These are phyloP conservation scores for Anastatus disparis DNA, from an alignment of 1,140 invertebrate genomes.

Conservation along the genomic window DNA sequence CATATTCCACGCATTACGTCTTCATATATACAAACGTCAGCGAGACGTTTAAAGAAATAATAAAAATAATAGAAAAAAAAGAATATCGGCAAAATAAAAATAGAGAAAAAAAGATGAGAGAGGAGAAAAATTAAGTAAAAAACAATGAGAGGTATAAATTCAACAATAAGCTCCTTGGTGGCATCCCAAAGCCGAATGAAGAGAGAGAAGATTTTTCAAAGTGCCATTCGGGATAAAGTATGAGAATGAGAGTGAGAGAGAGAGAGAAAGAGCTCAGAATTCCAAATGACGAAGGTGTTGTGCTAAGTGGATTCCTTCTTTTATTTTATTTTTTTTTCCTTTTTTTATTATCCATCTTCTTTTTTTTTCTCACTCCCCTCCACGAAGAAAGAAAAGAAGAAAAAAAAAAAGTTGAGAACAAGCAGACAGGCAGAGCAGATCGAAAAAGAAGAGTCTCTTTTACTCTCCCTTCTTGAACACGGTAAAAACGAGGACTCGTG, in stretches of 20 bases:
- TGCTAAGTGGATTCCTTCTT: slow-evolving; percentile 39
- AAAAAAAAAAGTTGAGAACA: slow-evolving; percentile 34
- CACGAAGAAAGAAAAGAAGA: not conserved
- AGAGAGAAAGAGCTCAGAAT: slow-evolving; percentile 15
- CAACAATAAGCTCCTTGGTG: slow-evolving; percentile 26
- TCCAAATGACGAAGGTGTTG: slow-evolving; percentile 39
- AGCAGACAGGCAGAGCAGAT: slow-evolving; percentile 32
- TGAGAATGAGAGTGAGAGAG: not conserved
- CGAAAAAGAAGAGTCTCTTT: slow-evolving; percentile 19
- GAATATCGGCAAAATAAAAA: slow-evolving; percentile 28
- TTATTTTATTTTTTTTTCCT: not conserved
- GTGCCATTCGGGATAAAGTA: slow-evolving; percentile 2
- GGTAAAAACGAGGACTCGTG: slow-evolving; percentile 45
- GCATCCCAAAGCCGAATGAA: not conserved
- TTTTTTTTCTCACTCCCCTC: not conserved
- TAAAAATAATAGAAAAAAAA: not conserved
- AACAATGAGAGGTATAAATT: slow-evolving; percentile 31
- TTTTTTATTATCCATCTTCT: too few species aligned
- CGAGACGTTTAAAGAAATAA: too few species aligned
- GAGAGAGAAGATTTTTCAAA: slow-evolving; percentile 35
- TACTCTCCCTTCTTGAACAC: slow-evolving; percentile 12
- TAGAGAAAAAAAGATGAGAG: not conserved
- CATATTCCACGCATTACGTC: slow-evolving; percentile 17
- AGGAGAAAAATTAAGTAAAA: slow-evolving; percentile 14
- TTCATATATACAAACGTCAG: slow-evolving; percentile 9